Conservation (phyloP, 2,113 vertebrate species). For the Pteropus alecto region DNA sequence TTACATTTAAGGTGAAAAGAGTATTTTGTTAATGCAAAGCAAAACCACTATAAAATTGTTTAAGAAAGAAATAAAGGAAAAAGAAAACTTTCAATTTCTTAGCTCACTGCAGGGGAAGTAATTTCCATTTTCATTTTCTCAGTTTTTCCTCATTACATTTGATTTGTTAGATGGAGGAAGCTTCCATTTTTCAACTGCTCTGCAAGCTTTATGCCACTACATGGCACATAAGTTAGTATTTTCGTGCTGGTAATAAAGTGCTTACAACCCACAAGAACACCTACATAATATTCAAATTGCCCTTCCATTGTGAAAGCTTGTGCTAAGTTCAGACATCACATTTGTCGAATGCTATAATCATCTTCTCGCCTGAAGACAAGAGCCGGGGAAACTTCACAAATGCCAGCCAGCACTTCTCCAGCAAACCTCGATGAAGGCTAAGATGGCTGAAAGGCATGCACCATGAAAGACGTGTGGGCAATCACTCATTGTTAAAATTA, state of each 20-base stretch:
- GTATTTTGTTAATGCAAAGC: slow-evolving; percentile 33
- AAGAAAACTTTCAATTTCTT: slow-evolving; percentile 41
- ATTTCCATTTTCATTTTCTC: slow-evolving; percentile 62
- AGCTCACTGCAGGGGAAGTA: slow-evolving; percentile 17
- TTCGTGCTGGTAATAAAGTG: slow-evolving; percentile 41
- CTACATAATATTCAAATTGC: slow-evolving; percentile 31
- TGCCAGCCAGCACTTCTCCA: not conserved
- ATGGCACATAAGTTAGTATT: slow-evolving; percentile 21
- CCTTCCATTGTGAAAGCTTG: slow-evolving; percentile 23
- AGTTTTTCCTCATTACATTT: slow-evolving; percentile 35
- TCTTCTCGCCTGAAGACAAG: not conserved
- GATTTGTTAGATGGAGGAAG: slow-evolving; percentile 38
- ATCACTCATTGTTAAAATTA: slow-evolving; percentile 11
- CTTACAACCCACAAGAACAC: slow-evolving; percentile 48
- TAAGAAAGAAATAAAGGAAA: slow-evolving; percentile 11
- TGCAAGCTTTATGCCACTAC: not conserved
- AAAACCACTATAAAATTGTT: slow-evolving; percentile 50
- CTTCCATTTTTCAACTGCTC: slow-evolving; percentile 43
- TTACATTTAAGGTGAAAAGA: slow-evolving; percentile 28
- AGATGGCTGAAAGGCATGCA: not conserved
- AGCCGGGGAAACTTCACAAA: not conserved
- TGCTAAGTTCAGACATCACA: slow-evolving; percentile 42
- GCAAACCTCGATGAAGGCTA: not conserved
- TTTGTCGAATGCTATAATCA: slow-evolving; percentile 42
- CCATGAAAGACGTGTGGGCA: not conserved